Evolutionary conservation across 2,888 invertebrate species (phyloP).

Genomic region (Rhodophaea formosa): DNA sequence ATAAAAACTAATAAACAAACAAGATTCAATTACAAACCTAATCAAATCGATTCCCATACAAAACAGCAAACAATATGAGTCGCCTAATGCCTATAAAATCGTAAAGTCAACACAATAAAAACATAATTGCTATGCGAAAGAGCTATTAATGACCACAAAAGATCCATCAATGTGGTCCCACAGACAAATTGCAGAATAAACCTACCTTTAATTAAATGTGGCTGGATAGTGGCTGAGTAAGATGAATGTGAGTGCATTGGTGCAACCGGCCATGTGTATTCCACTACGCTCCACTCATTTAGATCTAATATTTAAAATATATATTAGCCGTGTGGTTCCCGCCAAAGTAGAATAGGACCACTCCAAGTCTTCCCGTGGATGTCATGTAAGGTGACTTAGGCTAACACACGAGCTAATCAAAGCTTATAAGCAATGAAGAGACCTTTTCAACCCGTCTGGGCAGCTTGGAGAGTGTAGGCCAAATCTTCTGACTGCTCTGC

Average conservation of each 20-base stretch:
- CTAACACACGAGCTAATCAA: too few relatives aligned
- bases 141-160: constrained; percentile 15
- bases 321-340: too few relatives aligned
- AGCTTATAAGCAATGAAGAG: too few relatives aligned
- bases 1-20: constrained; percentile 1
- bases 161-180: constrained; percentile 11
- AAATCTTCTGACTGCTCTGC: too few relatives aligned
- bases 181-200: constrained; percentile 17
- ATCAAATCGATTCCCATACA: not conserved
- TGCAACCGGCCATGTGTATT: constrained; percentile 4
- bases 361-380: too few relatives aligned
- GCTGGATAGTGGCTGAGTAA: constrained; percentile 10
- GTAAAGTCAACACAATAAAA: constrained; percentile 12
- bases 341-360: too few relatives aligned
- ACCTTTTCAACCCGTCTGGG: too few relatives aligned
- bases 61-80: not conserved
- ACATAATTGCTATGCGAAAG: constrained; percentile 5
- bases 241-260: constrained; percentile 14
- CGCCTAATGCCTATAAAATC: not conserved
- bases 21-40: constrained; percentile 15
- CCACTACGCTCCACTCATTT: not conserved
- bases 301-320: too few relatives aligned
- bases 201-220: constrained; percentile 16
- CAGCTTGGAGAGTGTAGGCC: too few relatives aligned
- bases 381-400: too few relatives aligned